A percentile compares a stretch with the other conserved stretches of the same genome.
phyloP scores from a whole-genome alignment of 2,888 invertebrate species.

The Epistrophe grossulariae region DNA sequence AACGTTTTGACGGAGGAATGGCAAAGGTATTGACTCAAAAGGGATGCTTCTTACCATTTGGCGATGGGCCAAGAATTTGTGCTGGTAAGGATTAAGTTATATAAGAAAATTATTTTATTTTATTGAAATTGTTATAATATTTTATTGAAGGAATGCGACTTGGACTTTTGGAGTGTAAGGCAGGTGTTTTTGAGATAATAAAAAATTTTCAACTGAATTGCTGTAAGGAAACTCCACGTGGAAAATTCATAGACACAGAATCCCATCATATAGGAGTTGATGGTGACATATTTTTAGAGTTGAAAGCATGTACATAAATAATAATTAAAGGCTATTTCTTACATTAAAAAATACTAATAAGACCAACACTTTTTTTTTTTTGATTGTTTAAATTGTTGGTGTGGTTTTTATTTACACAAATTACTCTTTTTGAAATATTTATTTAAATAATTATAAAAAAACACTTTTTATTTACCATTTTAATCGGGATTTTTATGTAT shows the following conservation, averaged over 20 bases:
- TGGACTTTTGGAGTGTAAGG: constrained; percentile 78
- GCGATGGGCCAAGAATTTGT: constrained; percentile 81
- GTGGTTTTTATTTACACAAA: no score
- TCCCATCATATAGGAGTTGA: constrained; percentile 78
- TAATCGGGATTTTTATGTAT: no score
- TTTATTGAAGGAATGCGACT: constrained; percentile 77
- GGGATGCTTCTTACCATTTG: constrained; percentile 81
- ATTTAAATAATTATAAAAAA: no score
- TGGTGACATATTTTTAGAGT: constrained; percentile 78
- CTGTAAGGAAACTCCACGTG: constrained; percentile 47
- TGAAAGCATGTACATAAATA: constrained; percentile 31
- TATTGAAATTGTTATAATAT: background rate
- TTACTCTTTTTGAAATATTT: no score
- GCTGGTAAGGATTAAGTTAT: constrained; percentile 77
- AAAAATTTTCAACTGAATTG: constrained; percentile 76
- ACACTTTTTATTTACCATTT: no score
- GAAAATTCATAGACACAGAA: constrained; percentile 66
- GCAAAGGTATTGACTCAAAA: constrained; percentile 77
- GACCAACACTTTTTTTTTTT: no score
- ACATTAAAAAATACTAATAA: no score
- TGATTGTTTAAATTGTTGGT: no score
- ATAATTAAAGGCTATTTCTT: no score
- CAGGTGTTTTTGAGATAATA: constrained; percentile 78
- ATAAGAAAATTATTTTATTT: background rate
- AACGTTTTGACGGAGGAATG: constrained; percentile 79